A percentile compares a stretch with the other conserved stretches of the same genome.
phyloP scores from a whole-genome alignment of 2,797 vertebrate genomes.

The Karalla daura region DNA sequence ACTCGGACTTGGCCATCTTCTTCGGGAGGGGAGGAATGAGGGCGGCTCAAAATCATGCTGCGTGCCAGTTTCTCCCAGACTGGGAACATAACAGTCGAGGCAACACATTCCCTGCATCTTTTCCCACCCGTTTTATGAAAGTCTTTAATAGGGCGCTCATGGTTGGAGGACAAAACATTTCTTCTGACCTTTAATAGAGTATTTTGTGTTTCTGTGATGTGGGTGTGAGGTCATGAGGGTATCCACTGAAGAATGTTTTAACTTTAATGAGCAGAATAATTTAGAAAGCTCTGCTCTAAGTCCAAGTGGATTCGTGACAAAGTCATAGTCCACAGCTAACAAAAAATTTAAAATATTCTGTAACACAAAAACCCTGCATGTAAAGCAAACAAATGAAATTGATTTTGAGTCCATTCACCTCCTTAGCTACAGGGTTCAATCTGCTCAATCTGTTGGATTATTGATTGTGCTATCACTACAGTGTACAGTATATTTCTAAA shows the following conservation, averaged over 20 bases:
- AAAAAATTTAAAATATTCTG: too few species aligned
- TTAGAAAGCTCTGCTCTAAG: background rate
- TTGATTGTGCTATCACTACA: too few species aligned
- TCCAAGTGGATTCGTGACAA: background rate
- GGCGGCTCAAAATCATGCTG: too few species aligned
- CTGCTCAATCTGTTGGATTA: background rate
- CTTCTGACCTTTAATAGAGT: background rate
- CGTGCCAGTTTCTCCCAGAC: too few species aligned
- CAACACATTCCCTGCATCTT: background rate
- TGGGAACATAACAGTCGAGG: too few species aligned
- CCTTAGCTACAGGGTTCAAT: background rate
- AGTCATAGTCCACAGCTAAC: background rate
- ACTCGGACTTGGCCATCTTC: too few species aligned
- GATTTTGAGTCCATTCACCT: background rate
- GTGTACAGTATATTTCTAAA: too few species aligned
- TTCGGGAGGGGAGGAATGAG: too few species aligned
- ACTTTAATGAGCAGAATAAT: constrained; percentile 3
- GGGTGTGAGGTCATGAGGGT: background rate
- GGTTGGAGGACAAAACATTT: background rate
- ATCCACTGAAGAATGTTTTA: background rate
- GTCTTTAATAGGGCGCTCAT: background rate
- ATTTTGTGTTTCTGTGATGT: constrained; percentile 4
- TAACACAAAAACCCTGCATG: too few species aligned
- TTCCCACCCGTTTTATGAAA: constrained; percentile 2
- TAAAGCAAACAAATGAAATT: too few species aligned